Conservation (phyloP, 2,113 vertebrate species). For the Chascanopsetta lugubris region DNA sequence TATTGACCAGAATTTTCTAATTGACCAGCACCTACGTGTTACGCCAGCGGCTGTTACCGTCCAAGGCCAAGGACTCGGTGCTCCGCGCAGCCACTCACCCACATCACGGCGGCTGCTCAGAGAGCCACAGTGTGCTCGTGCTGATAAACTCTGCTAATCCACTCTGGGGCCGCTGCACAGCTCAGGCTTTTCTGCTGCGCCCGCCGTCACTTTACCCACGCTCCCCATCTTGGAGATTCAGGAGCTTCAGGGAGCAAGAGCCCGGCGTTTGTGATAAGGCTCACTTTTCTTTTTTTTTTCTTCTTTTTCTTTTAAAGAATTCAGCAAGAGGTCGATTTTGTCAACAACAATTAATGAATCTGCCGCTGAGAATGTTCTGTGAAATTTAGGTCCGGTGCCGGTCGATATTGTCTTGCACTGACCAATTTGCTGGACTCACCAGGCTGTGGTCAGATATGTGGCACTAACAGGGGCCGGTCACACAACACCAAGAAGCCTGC, state of each 20-base stretch:
- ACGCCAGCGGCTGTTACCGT: conserved; percentile 57
- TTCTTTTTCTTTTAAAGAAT: too few relatives aligned
- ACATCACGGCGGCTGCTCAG: conserved; percentile 30
- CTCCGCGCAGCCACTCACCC: conserved; percentile 62
- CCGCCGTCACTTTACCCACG: conserved; percentile 39
- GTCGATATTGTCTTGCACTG: conserved; percentile 11
- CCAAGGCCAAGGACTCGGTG: conserved; percentile 49
- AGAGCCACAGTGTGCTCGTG: conserved; percentile 56
- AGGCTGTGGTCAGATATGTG: conserved; percentile 11
- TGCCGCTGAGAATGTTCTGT: conserved; percentile 23
- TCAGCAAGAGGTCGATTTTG: conserved; percentile 27
- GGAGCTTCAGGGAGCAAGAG: conserved; percentile 23
- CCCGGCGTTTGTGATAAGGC: conserved; percentile 39
- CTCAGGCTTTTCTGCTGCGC: conserved; percentile 37
- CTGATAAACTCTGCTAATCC: conserved; percentile 75
- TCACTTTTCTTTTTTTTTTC: conserved; percentile 20
- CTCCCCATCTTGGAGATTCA: conserved; percentile 31
- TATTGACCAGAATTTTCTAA: conserved; percentile 57
- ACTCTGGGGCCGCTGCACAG: conserved; percentile 51
- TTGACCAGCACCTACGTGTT: conserved; percentile 35
- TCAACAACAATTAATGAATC: conserved; percentile 33
- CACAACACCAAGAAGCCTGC: not conserved
- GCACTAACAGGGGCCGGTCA: not conserved
- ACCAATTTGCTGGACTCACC: conserved; percentile 7
- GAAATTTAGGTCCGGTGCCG: conserved; percentile 13